A percentile compares a stretch with the other conserved stretches of the same genome.
Evolutionary conservation across 1,140 invertebrate genomes (phyloP).

Genomic region (Brachionus plicatilis): DNA sequence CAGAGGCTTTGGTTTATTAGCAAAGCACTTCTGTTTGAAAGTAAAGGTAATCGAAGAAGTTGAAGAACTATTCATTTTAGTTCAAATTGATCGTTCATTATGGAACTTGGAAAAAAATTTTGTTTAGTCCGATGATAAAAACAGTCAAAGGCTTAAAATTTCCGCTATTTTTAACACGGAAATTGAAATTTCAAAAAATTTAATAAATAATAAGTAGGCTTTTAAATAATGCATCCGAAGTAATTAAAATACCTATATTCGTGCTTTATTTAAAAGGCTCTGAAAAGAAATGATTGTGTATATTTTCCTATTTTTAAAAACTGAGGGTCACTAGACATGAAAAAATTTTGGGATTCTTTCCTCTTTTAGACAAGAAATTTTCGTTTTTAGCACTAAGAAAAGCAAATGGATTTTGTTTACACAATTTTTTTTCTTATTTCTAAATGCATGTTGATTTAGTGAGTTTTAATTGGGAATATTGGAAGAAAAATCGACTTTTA

Average conservation of each 20-base stretch:
- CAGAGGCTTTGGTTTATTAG: neutral
- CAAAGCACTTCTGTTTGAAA: neutral
- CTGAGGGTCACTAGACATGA: neutral
- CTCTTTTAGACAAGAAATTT: neutral
- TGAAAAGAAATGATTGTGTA: no score
- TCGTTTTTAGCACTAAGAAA: neutral
- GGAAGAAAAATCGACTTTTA: neutral
- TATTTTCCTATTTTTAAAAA: neutral
- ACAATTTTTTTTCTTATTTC: neutral
- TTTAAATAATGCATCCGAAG: neutral
- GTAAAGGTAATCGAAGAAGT: neutral
- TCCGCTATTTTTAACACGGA: neutral
- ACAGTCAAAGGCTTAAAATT: neutral
- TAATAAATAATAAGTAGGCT: neutral
- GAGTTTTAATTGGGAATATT: conserved; percentile 28
- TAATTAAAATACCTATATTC: neutral
- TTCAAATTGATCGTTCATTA: neutral
- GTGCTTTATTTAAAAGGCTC: neutral
- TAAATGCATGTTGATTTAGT: neutral
- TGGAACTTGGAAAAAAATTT: neutral
- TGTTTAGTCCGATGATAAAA: neutral
- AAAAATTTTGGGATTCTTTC: neutral
- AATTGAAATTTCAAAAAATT: neutral
- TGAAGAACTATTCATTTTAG: neutral
- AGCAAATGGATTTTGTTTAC: neutral